Percentiles rank a stretch among this genome's conserved stretches.
Evolutionary conservation across 2,888 invertebrate species (phyloP).

Genomic region (Hirtodrosophila alboralis): DNA sequence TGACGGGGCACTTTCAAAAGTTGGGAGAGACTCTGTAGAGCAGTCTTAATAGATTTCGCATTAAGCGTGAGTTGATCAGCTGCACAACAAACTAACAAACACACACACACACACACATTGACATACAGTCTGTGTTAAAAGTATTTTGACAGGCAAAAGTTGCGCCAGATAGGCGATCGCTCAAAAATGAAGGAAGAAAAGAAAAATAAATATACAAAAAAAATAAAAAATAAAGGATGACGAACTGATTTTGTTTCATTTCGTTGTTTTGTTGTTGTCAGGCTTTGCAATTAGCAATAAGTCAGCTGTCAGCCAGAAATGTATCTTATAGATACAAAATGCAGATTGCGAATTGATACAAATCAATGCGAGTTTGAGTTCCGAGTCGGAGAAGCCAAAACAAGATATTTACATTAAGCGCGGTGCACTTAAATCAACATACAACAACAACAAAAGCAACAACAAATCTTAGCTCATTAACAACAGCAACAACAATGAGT

Average conservation of each 20-base stretch:
- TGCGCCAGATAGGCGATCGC: slow-evolving; percentile 68
- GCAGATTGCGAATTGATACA: slow-evolving; percentile 64
- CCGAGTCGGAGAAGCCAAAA: slow-evolving; percentile 36
- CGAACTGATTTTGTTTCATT: slow-evolving; percentile 69
- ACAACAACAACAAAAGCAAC: slow-evolving; percentile 28
- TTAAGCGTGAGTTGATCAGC: slow-evolving; percentile 55
- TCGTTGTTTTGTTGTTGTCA: slow-evolving; percentile 26
- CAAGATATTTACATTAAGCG: slow-evolving; percentile 78
- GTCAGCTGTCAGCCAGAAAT: slow-evolving; percentile 73
- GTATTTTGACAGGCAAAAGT: slow-evolving; percentile 71
- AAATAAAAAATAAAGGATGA: slow-evolving; percentile 48
- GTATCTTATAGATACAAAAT: slow-evolving; percentile 47
- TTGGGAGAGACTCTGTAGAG: slow-evolving; percentile 26
- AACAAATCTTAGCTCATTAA: slow-evolving; percentile 46
- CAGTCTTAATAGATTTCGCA: slow-evolving; percentile 77
- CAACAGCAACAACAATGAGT: slow-evolving; percentile 30
- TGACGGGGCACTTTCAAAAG: slow-evolving; percentile 74
- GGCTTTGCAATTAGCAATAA: slow-evolving; percentile 76
- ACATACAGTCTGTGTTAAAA: slow-evolving; percentile 73
- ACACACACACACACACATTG: too few species aligned
- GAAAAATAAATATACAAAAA: too few species aligned
- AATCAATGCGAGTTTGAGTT: slow-evolving; percentile 77
- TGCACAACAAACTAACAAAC: slow-evolving; percentile 21
- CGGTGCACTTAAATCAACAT: slow-evolving; percentile 44
- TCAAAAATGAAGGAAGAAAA: slow-evolving; percentile 9